A percentile compares a stretch with the other conserved stretches of the same genome.
Conservation (phyloP, 2,797 vertebrate genomes). For the Ataeniobius toweri region DNA sequence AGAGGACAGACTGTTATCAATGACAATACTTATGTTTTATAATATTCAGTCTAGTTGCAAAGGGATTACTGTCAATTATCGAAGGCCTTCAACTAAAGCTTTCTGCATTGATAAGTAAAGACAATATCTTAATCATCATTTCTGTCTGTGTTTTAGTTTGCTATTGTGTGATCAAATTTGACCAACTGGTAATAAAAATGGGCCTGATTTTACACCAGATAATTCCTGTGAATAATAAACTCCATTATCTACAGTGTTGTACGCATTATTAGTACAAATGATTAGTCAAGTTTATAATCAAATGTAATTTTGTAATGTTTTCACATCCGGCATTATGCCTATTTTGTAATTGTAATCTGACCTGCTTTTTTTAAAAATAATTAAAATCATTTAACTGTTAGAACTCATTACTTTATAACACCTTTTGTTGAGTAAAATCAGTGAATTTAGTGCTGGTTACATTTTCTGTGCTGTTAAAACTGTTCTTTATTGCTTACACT, state of each 20-base stretch:
- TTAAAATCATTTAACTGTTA: slow-evolving; percentile 24
- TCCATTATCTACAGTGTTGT: neutral
- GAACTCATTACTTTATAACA: neutral
- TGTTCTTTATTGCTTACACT: slow-evolving; percentile 60
- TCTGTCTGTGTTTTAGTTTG: neutral
- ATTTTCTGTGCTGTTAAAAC: slow-evolving; percentile 59
- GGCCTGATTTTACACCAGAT: neutral
- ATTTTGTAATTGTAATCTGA: slow-evolving; percentile 26
- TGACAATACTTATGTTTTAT: neutral
- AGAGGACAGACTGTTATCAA: neutral
- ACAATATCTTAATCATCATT: neutral
- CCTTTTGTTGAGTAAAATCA: slow-evolving; percentile 44
- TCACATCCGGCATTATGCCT: neutral
- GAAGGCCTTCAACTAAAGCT: neutral
- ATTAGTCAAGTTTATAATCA: neutral
- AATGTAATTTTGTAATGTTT: neutral
- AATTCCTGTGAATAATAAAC: neutral
- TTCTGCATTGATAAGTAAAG: neutral
- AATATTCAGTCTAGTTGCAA: neutral
- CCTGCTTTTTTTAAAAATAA: slow-evolving; percentile 13
- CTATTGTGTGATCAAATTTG: neutral
- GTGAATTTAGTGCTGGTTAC: slow-evolving; percentile 51
- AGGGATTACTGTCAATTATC: neutral
- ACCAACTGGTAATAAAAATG: too few species aligned
- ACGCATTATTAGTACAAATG: too few species aligned